Percentiles rank a stretch among this genome's conserved stretches.
These are phyloP conservation scores for Cerastoderma edule DNA, from an alignment of 2,888 invertebrate species.

Conservation along the genomic window DNA sequence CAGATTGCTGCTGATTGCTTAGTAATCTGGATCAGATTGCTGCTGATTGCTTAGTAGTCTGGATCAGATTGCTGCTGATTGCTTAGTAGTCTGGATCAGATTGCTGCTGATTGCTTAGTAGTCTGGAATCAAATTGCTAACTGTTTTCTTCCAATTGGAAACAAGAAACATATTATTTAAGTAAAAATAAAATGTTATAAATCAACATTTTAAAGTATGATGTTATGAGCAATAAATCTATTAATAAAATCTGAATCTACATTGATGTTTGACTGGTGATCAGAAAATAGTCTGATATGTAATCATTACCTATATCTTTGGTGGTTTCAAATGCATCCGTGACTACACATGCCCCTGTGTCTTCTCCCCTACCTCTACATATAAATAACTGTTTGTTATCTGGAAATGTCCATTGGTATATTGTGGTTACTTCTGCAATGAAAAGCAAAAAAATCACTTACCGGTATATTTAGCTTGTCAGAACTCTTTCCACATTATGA, in stretches of 20 bases:
- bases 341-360: slow-evolving; percentile 4
- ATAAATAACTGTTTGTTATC: not conserved
- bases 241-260: not conserved
- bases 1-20: too few relatives aligned
- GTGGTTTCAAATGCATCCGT: not conserved
- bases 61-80: too few relatives aligned
- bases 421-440: too few relatives aligned
- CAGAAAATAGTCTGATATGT: not conserved
- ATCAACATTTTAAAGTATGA: not conserved
- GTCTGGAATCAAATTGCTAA: too few relatives aligned
- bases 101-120: too few relatives aligned
- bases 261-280: not conserved
- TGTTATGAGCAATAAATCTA: not conserved
- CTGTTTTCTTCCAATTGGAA: not conserved
- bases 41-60: too few relatives aligned
- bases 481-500: not conserved
- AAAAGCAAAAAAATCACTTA: not conserved
- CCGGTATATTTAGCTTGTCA: not conserved
- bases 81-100: too few relatives aligned
- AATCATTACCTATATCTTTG: not conserved
- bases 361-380: not conserved
- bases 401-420: slow-evolving; percentile 7
- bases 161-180: not conserved
- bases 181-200: not conserved
- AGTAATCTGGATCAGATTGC: too few relatives aligned